Percentiles rank a stretch among this genome's conserved stretches.
Conservation (phyloP, 2,888 invertebrate genomes). For the Tortrix viridana region DNA sequence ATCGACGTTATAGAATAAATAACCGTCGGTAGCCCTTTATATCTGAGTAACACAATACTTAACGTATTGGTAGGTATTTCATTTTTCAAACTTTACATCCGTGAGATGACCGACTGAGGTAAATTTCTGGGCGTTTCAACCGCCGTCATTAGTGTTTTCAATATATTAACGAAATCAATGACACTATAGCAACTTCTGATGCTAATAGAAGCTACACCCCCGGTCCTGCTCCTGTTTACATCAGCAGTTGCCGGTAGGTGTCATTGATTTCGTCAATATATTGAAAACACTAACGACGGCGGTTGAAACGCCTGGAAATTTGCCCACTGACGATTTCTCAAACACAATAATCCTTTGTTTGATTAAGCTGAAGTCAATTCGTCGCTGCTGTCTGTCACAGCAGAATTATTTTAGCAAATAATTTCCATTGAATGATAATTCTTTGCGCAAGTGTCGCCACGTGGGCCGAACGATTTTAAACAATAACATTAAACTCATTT, state of each 20-base stretch:
- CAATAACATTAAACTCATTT: constrained; percentile 30
- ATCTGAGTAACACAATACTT: constrained; percentile 25
- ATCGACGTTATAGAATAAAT: constrained; percentile 39
- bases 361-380: constrained; percentile 33
- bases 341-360: constrained; percentile 43
- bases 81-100: constrained; percentile 8
- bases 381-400: constrained; percentile 29
- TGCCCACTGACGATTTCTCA: constrained; percentile 48
- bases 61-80: no score
- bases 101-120: neutral
- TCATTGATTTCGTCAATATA: no score
- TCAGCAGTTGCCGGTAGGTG: no score
- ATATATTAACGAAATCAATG: no score
- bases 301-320: no score
- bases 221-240: no score
- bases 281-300: no score
- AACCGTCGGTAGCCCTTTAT: constrained; percentile 49
- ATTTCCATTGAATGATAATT: constrained; percentile 46
- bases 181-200: no score
- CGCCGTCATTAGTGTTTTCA: no score
- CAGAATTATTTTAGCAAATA: constrained; percentile 44
- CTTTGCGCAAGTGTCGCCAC: constrained; percentile 47
- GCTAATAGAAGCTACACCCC: no score
- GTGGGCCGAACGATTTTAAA: constrained; percentile 37
- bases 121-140: no score